A percentile compares a stretch with the other conserved stretches of the same genome.
These are phyloP conservation scores for Sterna hirundo DNA, from an alignment of 2,113 vertebrate species.

Conservation along the genomic window DNA sequence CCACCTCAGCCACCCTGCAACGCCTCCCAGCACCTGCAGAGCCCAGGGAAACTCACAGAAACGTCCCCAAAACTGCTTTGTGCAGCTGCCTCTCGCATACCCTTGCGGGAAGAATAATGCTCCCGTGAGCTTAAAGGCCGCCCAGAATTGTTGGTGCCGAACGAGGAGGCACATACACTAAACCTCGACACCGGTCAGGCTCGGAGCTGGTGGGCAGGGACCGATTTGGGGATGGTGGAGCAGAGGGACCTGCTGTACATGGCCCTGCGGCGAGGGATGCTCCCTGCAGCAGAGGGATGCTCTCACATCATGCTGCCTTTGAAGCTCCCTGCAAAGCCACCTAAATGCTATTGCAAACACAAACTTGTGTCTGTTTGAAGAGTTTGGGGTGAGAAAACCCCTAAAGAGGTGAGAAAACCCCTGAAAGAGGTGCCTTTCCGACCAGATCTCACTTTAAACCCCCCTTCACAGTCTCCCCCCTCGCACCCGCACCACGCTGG, in stretches of 20 bases:
- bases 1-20: not conserved
- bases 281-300: not conserved
- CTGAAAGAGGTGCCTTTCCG: fast-evolving
- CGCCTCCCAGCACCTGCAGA: not conserved
- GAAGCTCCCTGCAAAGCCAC: not conserved
- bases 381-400: not conserved
- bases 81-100: not conserved
- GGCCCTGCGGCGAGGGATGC: not conserved
- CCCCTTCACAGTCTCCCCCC: fast-evolving
- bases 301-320: fast-evolving
- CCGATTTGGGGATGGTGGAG: fast-evolving
- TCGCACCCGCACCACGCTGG: fast-evolving
- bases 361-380: fast-evolving
- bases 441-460: fast-evolving
- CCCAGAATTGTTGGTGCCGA: fast-evolving
- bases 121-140: not conserved
- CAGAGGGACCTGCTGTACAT: not conserved
- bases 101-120: fast-evolving
- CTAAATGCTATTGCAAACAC: not conserved
- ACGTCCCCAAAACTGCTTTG: not conserved
- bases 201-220: not conserved
- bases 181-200: fast-evolving
- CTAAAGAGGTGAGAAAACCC: not conserved
- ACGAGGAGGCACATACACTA: fast-evolving
- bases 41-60: not conserved